These are phyloP conservation scores for Torymus tubicola DNA, from an alignment of 2,888 invertebrate species.

Conservation along the genomic window DNA sequence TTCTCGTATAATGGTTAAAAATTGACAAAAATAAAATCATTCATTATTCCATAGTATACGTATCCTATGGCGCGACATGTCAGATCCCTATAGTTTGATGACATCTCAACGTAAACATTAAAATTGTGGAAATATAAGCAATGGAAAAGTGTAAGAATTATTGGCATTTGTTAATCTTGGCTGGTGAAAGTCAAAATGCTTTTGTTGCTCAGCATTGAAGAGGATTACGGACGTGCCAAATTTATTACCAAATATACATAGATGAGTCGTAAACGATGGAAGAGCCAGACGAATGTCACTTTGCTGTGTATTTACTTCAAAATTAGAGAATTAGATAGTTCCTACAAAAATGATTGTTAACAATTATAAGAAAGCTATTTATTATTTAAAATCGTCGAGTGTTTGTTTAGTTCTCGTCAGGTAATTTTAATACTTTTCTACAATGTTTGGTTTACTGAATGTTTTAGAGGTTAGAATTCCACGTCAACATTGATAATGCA, in stretches of 20 bases:
- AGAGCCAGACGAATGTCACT: slow-evolving; percentile 26
- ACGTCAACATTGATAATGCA: no score
- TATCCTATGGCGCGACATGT: no score
- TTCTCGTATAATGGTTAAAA: no score
- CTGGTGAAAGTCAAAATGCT: no score
- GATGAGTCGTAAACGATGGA: slow-evolving; percentile 31
- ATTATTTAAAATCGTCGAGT: slow-evolving; percentile 70
- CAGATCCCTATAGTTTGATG: no score
- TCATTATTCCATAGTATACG: no score
- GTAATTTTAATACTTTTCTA: slow-evolving; percentile 61
- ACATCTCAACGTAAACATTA: no score
- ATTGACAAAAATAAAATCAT: no score
- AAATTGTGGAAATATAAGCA: no score
- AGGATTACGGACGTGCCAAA: not conserved
- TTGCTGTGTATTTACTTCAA: slow-evolving; percentile 3
- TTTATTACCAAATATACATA: slow-evolving; percentile 1
- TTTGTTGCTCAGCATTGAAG: no score
- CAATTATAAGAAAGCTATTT: slow-evolving; percentile 61
- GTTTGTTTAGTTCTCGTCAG: slow-evolving; percentile 68
- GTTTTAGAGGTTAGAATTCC: slow-evolving; percentile 46
- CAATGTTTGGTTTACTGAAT: not conserved
- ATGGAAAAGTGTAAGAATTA: no score
- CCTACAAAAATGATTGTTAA: slow-evolving; percentile 30
- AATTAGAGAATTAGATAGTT: not conserved
- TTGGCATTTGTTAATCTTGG: no score